Evolutionary conservation across 2,797 vertebrate genomes (phyloP).

Genomic region (Parotocinclus haroldoi): DNA sequence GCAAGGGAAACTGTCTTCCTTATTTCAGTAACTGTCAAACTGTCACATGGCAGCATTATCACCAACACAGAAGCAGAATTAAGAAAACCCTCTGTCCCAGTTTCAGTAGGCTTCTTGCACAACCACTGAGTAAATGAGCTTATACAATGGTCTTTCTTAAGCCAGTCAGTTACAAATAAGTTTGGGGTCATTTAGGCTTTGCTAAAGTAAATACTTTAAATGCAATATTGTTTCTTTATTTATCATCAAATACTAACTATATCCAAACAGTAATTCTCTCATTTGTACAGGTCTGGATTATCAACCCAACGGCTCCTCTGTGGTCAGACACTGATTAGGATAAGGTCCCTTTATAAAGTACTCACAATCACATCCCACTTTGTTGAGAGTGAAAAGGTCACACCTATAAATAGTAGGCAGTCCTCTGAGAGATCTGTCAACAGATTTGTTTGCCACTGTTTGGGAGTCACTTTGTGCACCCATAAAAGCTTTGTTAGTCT

Average conservation of each 20-base stretch:
- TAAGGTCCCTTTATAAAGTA: constrained; percentile 30
- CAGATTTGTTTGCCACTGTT: constrained; percentile 1
- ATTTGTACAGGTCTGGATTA: too few species aligned
- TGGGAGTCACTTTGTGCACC: constrained; percentile 14
- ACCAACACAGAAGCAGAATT: constrained; percentile 34
- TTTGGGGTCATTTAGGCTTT: constrained; percentile 11
- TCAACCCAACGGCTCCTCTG: not conserved
- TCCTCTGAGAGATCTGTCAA: constrained; percentile 31
- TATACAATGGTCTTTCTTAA: constrained; percentile 31
- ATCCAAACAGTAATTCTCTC: too few species aligned
- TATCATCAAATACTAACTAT: too few species aligned
- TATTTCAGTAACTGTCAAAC: too few species aligned
- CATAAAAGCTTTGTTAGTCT: constrained; percentile 17
- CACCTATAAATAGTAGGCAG: constrained; percentile 41
- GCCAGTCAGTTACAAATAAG: constrained; percentile 22
- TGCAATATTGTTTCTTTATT: too few species aligned
- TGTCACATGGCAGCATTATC: constrained; percentile 4
- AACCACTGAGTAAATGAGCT: constrained; percentile 44
- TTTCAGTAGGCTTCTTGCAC: constrained; percentile 43
- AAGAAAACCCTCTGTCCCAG: constrained; percentile 44
- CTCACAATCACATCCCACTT: constrained; percentile 12
- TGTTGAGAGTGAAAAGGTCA: constrained; percentile 40
- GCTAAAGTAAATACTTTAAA: too few species aligned
- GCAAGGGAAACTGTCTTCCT: too few species aligned
- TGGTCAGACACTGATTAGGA: constrained; percentile 19